phyloP scores from a whole-genome alignment of 2,113 vertebrate species.

The Phalacrocorax pelagicus region DNA sequence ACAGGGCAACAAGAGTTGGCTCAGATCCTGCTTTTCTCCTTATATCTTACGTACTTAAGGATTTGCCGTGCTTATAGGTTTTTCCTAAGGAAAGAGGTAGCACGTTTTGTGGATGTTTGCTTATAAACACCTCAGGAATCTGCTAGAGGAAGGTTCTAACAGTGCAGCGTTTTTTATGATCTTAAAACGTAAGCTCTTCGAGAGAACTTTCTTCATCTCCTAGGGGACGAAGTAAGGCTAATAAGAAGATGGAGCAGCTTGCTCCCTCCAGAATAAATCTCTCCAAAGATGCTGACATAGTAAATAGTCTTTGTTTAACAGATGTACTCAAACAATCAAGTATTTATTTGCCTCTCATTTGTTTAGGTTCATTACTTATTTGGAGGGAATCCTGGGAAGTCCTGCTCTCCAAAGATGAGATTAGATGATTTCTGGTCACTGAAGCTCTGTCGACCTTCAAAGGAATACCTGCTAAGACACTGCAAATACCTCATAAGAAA shows the following conservation, averaged over 20 bases:
- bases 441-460: constrained; percentile 95
- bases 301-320: neutral
- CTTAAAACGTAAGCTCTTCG: neutral
- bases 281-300: neutral
- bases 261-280: neutral
- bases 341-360: constrained; percentile 41
- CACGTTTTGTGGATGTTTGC: neutral
- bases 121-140: neutral
- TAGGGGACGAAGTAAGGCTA: neutral
- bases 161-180: neutral
- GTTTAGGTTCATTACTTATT: constrained; percentile 96
- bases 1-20: neutral
- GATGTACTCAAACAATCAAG: neutral
- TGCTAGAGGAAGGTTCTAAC: neutral
- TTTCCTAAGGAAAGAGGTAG: neutral
- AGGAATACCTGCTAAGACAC: constrained; percentile 95
- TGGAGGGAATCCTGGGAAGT: constrained; percentile 98
- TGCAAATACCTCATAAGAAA: constrained; percentile 98
- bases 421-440: constrained; percentile 99
- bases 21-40: neutral
- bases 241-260: neutral
- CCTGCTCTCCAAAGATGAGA: constrained; percentile 98
- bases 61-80: neutral
- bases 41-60: rapidly evolving
- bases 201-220: neutral